These are phyloP conservation scores for Serinus canaria DNA, from an alignment of 2,113 vertebrate species.

Conservation along the genomic window DNA sequence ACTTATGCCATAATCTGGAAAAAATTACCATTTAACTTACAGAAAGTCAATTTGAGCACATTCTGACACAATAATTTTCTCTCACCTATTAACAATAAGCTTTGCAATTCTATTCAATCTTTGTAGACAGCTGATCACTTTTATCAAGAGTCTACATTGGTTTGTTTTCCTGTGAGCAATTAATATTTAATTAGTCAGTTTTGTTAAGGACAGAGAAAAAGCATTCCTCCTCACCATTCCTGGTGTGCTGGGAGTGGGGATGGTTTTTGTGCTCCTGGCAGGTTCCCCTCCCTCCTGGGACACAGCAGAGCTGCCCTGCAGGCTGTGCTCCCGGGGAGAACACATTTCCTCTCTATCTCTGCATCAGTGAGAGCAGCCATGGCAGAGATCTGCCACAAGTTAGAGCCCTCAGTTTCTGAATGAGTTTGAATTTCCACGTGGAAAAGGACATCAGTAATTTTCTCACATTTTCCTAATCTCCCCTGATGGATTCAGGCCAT, in stretches of 20 bases:
- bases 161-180: not conserved
- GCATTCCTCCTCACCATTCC: not conserved
- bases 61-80: not conserved
- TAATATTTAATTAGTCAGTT: not conserved
- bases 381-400: conserved; percentile 45
- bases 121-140: not conserved
- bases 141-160: not conserved
- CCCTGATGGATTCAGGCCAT: conserved; percentile 92
- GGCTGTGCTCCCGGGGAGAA: not conserved
- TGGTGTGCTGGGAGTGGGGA: not conserved
- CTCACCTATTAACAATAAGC: not conserved
- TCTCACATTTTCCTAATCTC: conserved; percentile 91
- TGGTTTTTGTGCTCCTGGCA: not conserved
- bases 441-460: conserved; percentile 88
- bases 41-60: not conserved
- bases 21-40: not conserved
- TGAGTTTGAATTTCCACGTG: conserved; percentile 79
- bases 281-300: not conserved
- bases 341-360: not conserved
- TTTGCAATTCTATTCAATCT: not conserved
- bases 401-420: conserved; percentile 73
- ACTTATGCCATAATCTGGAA: not conserved
- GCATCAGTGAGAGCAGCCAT: not conserved
- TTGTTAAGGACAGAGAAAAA: not conserved
- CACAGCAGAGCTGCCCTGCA: not conserved